Percentiles rank a stretch among this genome's conserved stretches.
phyloP scores from a whole-genome alignment of 2,113 vertebrate species.

The Sebastes fasciatus region DNA sequence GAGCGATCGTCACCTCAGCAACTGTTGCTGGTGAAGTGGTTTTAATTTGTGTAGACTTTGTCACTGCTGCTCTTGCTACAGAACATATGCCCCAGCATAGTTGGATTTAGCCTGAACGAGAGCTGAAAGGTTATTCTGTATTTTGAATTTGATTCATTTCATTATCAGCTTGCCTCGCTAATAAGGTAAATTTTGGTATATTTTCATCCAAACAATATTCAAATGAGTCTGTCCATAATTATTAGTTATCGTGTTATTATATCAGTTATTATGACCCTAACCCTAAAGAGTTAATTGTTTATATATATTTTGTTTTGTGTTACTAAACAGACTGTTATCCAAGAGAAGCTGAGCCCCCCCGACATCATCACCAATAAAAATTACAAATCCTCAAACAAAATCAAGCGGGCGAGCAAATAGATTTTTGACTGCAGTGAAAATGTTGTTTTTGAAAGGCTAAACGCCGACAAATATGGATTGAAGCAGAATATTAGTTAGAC shows the following conservation, averaged over 20 bases:
- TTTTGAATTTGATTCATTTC: conserved; percentile 1
- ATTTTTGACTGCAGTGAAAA: too few species aligned
- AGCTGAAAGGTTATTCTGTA: conserved; percentile 8
- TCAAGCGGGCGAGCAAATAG: too few species aligned
- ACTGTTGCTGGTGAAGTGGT: not conserved
- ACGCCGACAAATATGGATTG: too few species aligned
- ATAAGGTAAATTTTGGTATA: conserved; percentile 6
- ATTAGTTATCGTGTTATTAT: not conserved
- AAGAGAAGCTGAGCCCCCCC: too few species aligned
- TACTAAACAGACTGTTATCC: too few species aligned
- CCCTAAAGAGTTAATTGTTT: not conserved
- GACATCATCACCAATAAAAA: too few species aligned
- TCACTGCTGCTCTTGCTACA: not conserved
- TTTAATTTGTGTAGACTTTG: not conserved
- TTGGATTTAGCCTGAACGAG: conserved; percentile 10
- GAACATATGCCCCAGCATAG: too few species aligned
- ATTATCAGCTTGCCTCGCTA: conserved; percentile 13
- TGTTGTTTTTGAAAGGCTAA: too few species aligned
- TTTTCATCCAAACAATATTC: not conserved
- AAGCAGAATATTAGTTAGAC: too few species aligned
- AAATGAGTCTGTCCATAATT: not conserved
- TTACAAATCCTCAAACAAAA: too few species aligned
- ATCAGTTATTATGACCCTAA: not conserved
- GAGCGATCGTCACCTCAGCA: not conserved
- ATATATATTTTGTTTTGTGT: too few species aligned